These are phyloP conservation scores for Ridgeia piscesae DNA, from an alignment of 1,140 invertebrate genomes.

Conservation along the genomic window DNA sequence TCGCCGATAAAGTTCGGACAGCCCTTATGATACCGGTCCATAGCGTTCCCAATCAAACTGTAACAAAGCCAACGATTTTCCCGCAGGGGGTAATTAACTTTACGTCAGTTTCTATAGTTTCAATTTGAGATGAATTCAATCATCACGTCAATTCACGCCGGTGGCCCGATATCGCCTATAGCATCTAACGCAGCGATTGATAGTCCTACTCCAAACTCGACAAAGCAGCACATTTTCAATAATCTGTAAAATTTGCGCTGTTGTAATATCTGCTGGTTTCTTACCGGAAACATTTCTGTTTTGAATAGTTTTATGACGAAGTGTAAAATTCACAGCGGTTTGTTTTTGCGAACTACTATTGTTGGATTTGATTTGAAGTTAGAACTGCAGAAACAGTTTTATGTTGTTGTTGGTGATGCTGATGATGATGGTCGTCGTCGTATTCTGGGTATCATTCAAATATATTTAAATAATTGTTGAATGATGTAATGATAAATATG, in stretches of 20 bases:
- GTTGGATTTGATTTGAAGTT: background rate
- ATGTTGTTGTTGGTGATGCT: background rate
- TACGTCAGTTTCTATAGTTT: background rate
- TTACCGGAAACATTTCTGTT: background rate
- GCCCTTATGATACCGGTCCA: background rate
- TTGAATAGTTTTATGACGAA: background rate
- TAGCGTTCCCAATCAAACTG: background rate
- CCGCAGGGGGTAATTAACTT: background rate
- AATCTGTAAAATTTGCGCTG: background rate
- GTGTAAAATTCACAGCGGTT: background rate
- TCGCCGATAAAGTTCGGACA: background rate
- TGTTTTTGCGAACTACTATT: background rate
- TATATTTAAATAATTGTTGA: no score
- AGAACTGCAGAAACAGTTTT: background rate
- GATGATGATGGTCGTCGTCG: no score
- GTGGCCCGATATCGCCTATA: background rate
- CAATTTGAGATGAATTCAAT: background rate
- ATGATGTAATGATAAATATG: no score
- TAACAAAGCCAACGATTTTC: background rate
- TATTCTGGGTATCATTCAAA: no score
- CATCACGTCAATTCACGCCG: background rate
- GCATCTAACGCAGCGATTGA: background rate
- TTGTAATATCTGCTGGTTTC: background rate
- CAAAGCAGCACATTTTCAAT: background rate
- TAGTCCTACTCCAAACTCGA: background rate